Base-by-base conservation (phyloP, 2,113 vertebrate genomes). In the Himantopus leucocephalus region DNA sequence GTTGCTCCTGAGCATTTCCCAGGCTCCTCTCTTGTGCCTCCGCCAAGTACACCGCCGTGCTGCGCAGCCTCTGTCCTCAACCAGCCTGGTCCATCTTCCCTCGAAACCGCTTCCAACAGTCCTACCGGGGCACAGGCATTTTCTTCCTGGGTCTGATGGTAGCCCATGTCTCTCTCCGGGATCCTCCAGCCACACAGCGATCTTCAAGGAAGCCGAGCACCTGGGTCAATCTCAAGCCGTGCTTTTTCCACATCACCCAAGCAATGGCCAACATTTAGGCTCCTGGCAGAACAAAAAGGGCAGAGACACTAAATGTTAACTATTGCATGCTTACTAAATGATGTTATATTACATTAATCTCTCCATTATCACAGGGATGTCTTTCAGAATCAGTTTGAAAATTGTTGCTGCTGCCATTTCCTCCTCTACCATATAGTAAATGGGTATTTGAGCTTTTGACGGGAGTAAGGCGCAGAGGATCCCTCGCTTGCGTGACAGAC, bases 101-200 rank as follows among this genome's bases (percentile, higher is more conserved):
- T 66, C 1, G 0, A 60, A 78, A 88, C 4, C 2, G 0, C 56
- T 78, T 78, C 47, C 47, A 82, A 47, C 60, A 75, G 14, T 43
- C 16, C 32, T 21, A 2, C 9, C 0, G 0, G 34, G 16, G 30
- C 39, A 73, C 0, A 0, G 53, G 9, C 10, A 10, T 18, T 60
- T 80, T 52, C 26, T 27, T 87, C 59, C 41, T 53, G 17, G 13
- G n/a, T 14, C 39, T 59, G 47, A 53, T 8, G 6, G 52, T 8
- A 94, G 27, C 19, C 37, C 43, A 5, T 1, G 1, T 6, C 35
- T 87, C 35, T 58, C 47, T 45, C 60, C 2, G 2, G 50, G 81
- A 66, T 88, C 37, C 22, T 87, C 35, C 48, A 52, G 43, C 32
- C 60, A 52, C 63, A 47, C 34, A 66, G 9, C 0, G 1, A 21